These are phyloP conservation scores for Pseudotriccus pelzelni DNA, from an alignment of 2,797 vertebrate genomes.

Conservation along the genomic window DNA sequence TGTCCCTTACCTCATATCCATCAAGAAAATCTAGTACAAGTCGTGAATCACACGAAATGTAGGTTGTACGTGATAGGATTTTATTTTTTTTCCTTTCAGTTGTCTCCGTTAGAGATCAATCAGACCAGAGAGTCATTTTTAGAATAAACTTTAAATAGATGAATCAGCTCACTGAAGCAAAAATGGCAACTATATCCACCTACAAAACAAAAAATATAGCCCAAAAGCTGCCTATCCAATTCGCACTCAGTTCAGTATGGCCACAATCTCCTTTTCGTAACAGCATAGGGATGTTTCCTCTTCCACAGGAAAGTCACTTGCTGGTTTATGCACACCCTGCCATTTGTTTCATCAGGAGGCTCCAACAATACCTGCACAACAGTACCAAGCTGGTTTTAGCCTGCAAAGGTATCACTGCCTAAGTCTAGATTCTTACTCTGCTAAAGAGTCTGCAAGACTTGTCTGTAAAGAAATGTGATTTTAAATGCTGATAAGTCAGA, in stretches of 20 bases:
- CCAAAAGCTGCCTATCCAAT: neutral
- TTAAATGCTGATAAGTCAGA: neutral
- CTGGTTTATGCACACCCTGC: neutral
- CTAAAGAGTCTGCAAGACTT: neutral
- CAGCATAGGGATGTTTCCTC: neutral
- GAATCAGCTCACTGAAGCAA: neutral
- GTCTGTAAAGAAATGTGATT: neutral
- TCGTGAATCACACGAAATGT: neutral
- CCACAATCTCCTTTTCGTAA: neutral
- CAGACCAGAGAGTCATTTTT: neutral
- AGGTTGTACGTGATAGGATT: neutral
- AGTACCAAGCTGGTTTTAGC: neutral
- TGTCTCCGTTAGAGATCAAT: neutral
- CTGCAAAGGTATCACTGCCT: neutral
- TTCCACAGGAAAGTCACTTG: neutral
- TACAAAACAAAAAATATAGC: neutral
- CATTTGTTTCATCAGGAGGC: neutral
- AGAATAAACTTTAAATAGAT: neutral
- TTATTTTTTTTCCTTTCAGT: neutral
- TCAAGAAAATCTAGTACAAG: neutral
- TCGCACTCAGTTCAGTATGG: neutral
- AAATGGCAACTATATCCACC: neutral
- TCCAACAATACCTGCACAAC: neutral
- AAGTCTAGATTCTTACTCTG: neutral
- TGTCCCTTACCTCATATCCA: neutral